Evolutionary conservation across 2,797 vertebrate species (phyloP).

Genomic region (Salmo trutta): DNA sequence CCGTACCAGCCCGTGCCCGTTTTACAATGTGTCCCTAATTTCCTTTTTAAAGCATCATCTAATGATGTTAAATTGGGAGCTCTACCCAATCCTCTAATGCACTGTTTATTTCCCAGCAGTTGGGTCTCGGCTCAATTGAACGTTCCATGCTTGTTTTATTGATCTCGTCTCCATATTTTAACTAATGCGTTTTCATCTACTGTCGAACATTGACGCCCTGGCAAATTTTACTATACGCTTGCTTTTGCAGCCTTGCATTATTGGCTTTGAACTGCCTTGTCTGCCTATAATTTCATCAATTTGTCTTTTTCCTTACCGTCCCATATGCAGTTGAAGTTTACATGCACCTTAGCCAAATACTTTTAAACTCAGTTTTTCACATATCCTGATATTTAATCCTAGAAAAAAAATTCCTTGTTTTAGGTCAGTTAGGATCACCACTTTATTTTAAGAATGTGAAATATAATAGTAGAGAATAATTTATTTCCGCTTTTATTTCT

Average conservation of each 20-base stretch:
- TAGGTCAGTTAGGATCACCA: too few species aligned
- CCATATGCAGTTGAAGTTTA: too few species aligned
- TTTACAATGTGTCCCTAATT: constrained; percentile 56
- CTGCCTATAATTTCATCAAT: constrained; percentile 50
- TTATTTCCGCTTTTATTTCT: too few species aligned
- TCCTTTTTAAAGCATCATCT: constrained; percentile 57
- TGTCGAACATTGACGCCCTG: constrained; percentile 46
- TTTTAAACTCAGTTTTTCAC: too few species aligned
- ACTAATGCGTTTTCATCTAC: constrained; percentile 50
- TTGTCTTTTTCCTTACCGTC: constrained; percentile 23
- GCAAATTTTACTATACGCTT: constrained; percentile 26
- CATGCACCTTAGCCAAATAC: too few species aligned
- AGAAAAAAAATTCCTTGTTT: too few species aligned
- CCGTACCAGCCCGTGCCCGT: constrained; percentile 13
- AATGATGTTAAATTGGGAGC: constrained; percentile 55
- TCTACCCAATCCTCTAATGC: constrained; percentile 56
- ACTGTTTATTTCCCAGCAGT: constrained; percentile 56
- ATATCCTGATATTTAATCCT: too few species aligned
- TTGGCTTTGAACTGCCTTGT: constrained; percentile 43
- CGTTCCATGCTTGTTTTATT: constrained; percentile 62
- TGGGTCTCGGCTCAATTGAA: constrained; percentile 48
- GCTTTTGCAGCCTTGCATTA: constrained; percentile 31
- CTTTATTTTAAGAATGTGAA: too few species aligned
- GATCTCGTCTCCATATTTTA: constrained; percentile 43
- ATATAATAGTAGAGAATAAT: too few species aligned